These are phyloP conservation scores for Calephelis nemesis DNA, from an alignment of 1,140 invertebrate genomes.

Conservation along the genomic window DNA sequence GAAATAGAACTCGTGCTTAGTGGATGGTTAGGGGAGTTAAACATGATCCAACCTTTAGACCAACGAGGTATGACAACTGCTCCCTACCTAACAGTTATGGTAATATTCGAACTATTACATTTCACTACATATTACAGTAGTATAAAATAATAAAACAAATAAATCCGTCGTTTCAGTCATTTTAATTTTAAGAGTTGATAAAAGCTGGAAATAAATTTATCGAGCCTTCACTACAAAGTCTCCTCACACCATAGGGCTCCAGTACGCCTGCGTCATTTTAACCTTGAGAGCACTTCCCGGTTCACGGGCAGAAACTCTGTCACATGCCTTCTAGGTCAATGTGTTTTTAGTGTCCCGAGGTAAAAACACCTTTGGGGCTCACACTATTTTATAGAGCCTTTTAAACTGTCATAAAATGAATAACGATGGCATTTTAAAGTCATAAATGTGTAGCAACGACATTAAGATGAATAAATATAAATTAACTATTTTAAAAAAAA, in stretches of 20 bases:
- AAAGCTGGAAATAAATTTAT: neutral
- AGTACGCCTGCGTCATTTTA: constrained; percentile 57
- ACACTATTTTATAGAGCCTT: constrained; percentile 1
- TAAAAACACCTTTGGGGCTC: constrained; percentile 4
- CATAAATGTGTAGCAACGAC: neutral
- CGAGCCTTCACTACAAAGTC: constrained; percentile 42
- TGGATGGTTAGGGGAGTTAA: no score
- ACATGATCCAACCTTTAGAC: no score
- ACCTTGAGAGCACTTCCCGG: constrained; percentile 69
- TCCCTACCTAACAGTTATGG: no score
- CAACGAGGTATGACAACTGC: no score
- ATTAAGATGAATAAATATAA: no score
- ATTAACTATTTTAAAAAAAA: no score
- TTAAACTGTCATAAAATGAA: neutral
- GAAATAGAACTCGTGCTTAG: no score
- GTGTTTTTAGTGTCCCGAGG: constrained; percentile 35
- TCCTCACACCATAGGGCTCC: constrained; percentile 14
- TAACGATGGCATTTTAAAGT: neutral
- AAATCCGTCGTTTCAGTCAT: neutral
- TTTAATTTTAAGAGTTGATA: neutral
- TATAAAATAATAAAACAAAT: no score
- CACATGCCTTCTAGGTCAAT: constrained; percentile 65
- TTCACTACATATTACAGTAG: no score
- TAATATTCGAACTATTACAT: no score
- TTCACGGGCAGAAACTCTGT: constrained; percentile 61